Percentiles rank a stretch among this genome's conserved stretches.
These are phyloP conservation scores for Donacobius atricapilla DNA, from an alignment of 2,113 vertebrate species.

Conservation along the genomic window DNA sequence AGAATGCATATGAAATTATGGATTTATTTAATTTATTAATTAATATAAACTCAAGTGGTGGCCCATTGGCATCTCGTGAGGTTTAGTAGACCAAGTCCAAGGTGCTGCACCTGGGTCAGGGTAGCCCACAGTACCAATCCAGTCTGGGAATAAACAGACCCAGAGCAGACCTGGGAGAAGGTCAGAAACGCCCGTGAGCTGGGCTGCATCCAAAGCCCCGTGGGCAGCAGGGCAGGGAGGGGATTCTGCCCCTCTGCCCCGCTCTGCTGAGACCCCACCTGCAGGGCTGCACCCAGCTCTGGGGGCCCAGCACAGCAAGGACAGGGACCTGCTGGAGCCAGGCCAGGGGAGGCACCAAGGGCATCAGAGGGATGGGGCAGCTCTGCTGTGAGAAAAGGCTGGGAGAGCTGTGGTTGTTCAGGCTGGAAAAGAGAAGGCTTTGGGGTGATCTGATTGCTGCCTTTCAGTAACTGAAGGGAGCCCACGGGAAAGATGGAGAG, in stretches of 20 bases:
- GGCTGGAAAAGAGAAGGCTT: accelerated
- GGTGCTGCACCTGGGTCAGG: not conserved
- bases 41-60: not conserved
- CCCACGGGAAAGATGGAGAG: not conserved
- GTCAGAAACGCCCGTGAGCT: not conserved
- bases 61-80: accelerated
- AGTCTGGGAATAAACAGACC: accelerated
- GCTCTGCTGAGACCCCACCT: not conserved
- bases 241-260: not conserved
- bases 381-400: not conserved
- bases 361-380: not conserved
- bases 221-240: not conserved
- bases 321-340: not conserved
- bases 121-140: accelerated
- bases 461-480: accelerated
- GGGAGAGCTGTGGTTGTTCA: accelerated
- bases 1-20: not conserved
- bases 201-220: not conserved
- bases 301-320: not conserved
- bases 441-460: accelerated
- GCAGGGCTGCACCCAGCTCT: not conserved
- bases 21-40: not conserved
- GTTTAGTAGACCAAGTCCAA: not conserved
- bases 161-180: not conserved
- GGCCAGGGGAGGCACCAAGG: not conserved